Conservation (phyloP, 2,888 invertebrate genomes). For the Cataglyphis altisquamis region DNA sequence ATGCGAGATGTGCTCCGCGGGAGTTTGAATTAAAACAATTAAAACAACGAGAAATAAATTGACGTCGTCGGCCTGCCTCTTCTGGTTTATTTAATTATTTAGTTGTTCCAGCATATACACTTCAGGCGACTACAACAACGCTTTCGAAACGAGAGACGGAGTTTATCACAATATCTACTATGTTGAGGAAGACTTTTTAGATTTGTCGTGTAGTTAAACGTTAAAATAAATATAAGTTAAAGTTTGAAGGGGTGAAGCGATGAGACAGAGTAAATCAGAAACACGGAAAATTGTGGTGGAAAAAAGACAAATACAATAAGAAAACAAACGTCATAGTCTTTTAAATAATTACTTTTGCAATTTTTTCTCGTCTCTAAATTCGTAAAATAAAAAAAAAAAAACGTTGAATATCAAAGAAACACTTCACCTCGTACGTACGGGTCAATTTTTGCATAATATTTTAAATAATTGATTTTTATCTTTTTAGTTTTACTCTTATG, state of each 20-base stretch:
- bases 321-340: constrained; percentile 56
- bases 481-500: not conserved
- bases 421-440: not conserved
- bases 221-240: constrained; percentile 62
- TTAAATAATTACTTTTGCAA: constrained; percentile 69
- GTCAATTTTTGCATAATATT: constrained; percentile 1
- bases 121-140: constrained; percentile 23
- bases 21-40: constrained; percentile 51
- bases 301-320: constrained; percentile 22
- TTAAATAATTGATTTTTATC: not conserved
- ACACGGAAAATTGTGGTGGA: constrained; percentile 21
- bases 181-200: constrained; percentile 34
- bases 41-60: constrained; percentile 56
- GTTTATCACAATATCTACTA: constrained; percentile 12
- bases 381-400: not conserved
- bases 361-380: not conserved
- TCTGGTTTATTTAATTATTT: constrained; percentile 41
- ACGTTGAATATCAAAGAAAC: not conserved
- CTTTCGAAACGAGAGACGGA: constrained; percentile 28
- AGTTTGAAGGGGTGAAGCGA: not conserved
- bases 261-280: constrained; percentile 17
- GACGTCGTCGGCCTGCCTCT: constrained; percentile 35
- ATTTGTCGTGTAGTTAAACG: constrained; percentile 47
- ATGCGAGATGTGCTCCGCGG: constrained; percentile 26
- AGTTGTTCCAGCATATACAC: not conserved